phyloP scores from a whole-genome alignment of 2,888 invertebrate genomes.

The Chrysina gloriosa region DNA sequence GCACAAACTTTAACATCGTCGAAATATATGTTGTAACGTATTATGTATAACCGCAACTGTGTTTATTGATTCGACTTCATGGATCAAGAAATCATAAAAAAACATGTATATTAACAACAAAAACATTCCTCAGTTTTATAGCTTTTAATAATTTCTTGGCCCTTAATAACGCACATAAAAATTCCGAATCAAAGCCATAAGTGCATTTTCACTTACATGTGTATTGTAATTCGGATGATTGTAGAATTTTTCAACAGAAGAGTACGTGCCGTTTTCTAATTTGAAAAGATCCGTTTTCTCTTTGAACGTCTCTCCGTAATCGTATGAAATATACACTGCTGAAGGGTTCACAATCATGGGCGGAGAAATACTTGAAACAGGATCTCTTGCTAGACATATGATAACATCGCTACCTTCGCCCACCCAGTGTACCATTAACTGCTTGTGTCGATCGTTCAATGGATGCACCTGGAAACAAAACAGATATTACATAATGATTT shows the following conservation, averaged over 20 bases:
- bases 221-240: constrained; percentile 84
- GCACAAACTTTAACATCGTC: too few relatives aligned
- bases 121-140: too few relatives aligned
- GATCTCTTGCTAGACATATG: constrained; percentile 85
- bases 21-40: too few relatives aligned
- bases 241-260: constrained; percentile 85
- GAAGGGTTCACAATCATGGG: constrained; percentile 69
- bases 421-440: constrained; percentile 93
- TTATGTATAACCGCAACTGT: too few relatives aligned
- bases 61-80: too few relatives aligned
- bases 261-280: constrained; percentile 69
- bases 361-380: constrained; percentile 67
- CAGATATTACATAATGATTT: constrained; percentile 2
- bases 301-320: constrained; percentile 85
- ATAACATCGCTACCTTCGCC: constrained; percentile 89
- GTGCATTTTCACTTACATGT: constrained; percentile 80
- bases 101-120: too few relatives aligned
- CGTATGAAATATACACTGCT: constrained; percentile 85
- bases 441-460: constrained; percentile 88
- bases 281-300: constrained; percentile 79
- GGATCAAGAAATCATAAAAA: too few relatives aligned
- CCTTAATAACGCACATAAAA: background rate
- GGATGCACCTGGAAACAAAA: constrained; percentile 73
- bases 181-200: too few relatives aligned
- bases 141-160: background rate